A percentile compares a stretch with the other conserved stretches of the same genome.
These are phyloP conservation scores for Agapornis canus DNA, from an alignment of 2,797 vertebrate species.

Conservation along the genomic window DNA sequence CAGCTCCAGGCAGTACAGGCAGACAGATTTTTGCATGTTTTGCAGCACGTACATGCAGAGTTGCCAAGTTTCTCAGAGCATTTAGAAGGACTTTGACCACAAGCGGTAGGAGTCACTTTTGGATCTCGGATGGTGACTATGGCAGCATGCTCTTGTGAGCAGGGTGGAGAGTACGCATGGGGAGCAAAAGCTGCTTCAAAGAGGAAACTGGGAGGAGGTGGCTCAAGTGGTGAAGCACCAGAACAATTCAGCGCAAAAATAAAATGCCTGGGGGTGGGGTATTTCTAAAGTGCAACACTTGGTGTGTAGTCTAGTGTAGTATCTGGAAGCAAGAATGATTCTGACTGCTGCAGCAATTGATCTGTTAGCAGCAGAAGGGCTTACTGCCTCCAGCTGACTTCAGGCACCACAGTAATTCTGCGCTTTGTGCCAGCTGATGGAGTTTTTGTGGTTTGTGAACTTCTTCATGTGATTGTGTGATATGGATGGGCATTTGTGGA, in stretches of 20 bases:
- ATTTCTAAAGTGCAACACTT: not conserved
- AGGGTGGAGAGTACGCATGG: fast-evolving
- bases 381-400: not conserved
- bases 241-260: not conserved
- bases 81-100: not conserved
- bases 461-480: not conserved
- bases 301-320: not conserved
- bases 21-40: not conserved
- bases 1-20: not conserved
- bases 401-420: not conserved
- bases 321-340: not conserved
- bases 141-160: not conserved
- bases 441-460: not conserved
- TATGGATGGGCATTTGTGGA: not conserved
- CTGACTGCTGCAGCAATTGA: not conserved
- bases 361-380: not conserved
- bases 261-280: not conserved
- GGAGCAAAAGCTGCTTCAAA: not conserved
- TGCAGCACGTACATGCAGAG: not conserved
- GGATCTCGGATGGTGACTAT: not conserved
- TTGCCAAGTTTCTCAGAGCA: not conserved
- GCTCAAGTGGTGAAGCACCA: not conserved
- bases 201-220: not conserved
- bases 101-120: not conserved
- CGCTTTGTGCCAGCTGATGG: not conserved